phyloP scores from a whole-genome alignment of 2,797 vertebrate genomes.

The Squalus acanthias region DNA sequence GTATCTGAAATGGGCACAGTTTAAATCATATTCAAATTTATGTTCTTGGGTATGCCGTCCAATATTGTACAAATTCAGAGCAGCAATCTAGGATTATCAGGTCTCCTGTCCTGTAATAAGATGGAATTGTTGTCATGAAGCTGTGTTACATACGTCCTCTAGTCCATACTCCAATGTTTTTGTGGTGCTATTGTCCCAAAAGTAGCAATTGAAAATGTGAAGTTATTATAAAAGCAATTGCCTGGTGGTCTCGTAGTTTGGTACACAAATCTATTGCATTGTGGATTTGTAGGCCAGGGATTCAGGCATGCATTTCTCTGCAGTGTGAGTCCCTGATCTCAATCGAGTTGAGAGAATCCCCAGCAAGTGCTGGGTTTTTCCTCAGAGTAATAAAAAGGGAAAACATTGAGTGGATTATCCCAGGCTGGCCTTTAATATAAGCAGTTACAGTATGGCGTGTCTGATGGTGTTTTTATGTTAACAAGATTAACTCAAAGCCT shows the following conservation, averaged over 20 bases:
- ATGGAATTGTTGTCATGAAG: background rate
- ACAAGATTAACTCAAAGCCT: background rate
- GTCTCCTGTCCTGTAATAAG: background rate
- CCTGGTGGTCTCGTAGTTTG: background rate
- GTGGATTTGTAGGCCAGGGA: background rate
- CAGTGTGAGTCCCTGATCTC: background rate
- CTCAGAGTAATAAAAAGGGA: background rate
- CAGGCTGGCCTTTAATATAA: background rate
- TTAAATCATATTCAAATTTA: background rate
- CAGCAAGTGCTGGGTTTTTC: background rate
- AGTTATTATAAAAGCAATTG: background rate
- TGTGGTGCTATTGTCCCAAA: background rate
- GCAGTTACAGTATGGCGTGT: background rate
- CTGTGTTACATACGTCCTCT: background rate
- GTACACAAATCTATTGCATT: background rate
- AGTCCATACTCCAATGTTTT: background rate
- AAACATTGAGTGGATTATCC: background rate
- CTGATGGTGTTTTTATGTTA: background rate
- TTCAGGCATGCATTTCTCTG: background rate
- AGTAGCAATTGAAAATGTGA: background rate
- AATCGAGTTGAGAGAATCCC: background rate
- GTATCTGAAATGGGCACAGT: background rate
- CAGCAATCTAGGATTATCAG: background rate
- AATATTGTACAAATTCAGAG: background rate
- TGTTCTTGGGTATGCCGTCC: background rate